These are phyloP conservation scores for Microplitis mediator DNA, from an alignment of 1,140 invertebrate genomes.

Conservation along the genomic window DNA sequence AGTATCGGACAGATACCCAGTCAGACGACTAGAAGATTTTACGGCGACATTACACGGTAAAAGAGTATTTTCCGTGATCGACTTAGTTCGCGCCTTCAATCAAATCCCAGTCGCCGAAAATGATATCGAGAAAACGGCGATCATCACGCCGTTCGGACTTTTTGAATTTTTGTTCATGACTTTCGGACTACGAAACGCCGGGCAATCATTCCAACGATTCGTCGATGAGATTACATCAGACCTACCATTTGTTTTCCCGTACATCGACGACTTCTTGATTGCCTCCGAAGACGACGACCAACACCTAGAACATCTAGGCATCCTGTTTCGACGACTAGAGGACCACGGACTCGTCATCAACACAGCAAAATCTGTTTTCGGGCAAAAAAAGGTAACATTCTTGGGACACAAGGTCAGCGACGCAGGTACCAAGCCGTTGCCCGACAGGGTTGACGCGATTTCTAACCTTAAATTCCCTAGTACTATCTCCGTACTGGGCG, in stretches of 20 bases:
- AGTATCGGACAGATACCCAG: conserved; percentile 38
- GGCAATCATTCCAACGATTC: conserved; percentile 50
- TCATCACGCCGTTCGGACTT: conserved; percentile 45
- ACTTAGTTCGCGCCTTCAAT: conserved; percentile 60
- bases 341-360: conserved; percentile 35
- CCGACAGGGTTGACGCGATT: conserved; percentile 21
- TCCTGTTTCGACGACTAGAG: conserved; percentile 28
- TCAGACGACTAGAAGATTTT: too few relatives aligned
- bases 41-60: conserved; percentile 46
- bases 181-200: conserved; percentile 38
- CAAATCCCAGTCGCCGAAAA: too few relatives aligned
- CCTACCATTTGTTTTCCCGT: conserved; percentile 29
- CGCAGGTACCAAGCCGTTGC: conserved; percentile 17
- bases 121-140: conserved; percentile 54
- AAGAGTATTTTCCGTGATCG: conserved; percentile 54
- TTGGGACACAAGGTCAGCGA: conserved; percentile 29
- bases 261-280: conserved; percentile 33
- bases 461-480: background rate
- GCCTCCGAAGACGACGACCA: conserved; percentile 28
- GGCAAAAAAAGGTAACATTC: conserved; percentile 19
- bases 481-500: background rate
- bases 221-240: conserved; percentile 49
- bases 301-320: conserved; percentile 30
- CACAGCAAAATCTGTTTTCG: conserved; percentile 35
- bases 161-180: conserved; percentile 44